Evolutionary conservation across 2,113 vertebrate genomes (phyloP), one percentile per base, ranked within the genome.

Genomic region (Eurystomus gularis): DNA sequence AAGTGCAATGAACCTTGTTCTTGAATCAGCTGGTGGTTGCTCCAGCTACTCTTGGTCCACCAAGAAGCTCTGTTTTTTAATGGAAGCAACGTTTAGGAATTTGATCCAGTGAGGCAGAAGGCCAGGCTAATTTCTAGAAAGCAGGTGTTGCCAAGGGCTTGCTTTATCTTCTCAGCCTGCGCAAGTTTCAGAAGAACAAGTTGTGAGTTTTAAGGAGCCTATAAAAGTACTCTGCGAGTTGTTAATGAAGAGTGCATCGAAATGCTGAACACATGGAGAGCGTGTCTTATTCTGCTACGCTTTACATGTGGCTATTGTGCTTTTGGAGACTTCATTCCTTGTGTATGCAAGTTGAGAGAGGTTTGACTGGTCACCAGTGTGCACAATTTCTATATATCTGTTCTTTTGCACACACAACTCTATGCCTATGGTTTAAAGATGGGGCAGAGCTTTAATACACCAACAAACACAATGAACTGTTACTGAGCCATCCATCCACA

Each of bases 311-410:
- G 17, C 18, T 62, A 5, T 8, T 14, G 35, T 55, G 40, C 10
- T 90, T 75, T 64, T 64, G 60, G 86, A 84, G 48, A 13, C 29
- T 29, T 58, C 13, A 7, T 5, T 40, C 49, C 33, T 69, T 7
- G 16, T 0, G 3, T 3, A 2, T 29, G 21, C 33, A 12, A 68
- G 44, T 9, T 1, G 5, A 11, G 72, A 82, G 64, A 55, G 24
- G 17, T 29, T 81, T 0, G 0, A 6, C 31, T 39, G 70, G 25
- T 48, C 0, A 0, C 28, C 7, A 4, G 28, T 1, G 2, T 5
- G 39, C 35, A 5, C 20, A 18, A 0, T 17, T 24, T 31, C 60
- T 40, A 3, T 14, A 4, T 14, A 20, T 18, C 21, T 77, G 1
- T 26, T 62, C 40, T 14, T 88, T 13, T 58, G 6, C 5, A 3